Evolutionary conservation across 2,797 vertebrate genomes (phyloP).

Genomic region (Gorsachius magnificus): DNA sequence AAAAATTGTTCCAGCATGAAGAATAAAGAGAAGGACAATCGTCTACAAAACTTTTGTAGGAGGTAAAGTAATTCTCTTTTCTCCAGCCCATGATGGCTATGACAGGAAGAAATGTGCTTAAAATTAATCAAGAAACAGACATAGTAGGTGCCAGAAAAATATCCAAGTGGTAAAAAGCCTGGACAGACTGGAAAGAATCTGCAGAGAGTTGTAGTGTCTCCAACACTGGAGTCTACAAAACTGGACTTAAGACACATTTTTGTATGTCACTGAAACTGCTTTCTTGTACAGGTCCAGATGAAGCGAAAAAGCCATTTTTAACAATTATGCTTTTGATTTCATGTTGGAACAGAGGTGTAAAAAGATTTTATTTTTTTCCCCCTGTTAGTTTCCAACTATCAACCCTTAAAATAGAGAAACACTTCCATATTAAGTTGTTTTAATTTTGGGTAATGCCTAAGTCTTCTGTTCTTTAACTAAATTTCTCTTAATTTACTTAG

Average conservation of each 20-base stretch:
- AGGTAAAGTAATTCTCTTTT: background rate
- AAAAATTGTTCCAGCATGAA: background rate
- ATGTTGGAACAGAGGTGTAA: background rate
- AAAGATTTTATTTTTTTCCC: background rate
- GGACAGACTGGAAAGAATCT: background rate
- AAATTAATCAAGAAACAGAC: background rate
- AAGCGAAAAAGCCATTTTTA: background rate
- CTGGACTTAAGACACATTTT: background rate
- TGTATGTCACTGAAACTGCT: background rate
- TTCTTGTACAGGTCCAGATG: background rate
- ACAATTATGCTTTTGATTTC: background rate
- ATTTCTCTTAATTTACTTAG: background rate
- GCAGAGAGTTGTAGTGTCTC: background rate
- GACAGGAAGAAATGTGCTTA: background rate
- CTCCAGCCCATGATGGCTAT: background rate
- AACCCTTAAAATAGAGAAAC: background rate
- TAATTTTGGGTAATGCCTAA: background rate
- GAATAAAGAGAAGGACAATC: background rate
- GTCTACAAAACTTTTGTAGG: background rate
- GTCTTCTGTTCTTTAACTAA: background rate
- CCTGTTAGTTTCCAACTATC: background rate
- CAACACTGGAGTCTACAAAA: background rate
- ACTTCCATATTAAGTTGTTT: background rate
- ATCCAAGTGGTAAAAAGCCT: background rate
- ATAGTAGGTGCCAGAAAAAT: background rate